These are phyloP conservation scores for Sesamia inferens DNA, from an alignment of 2,888 invertebrate genomes.

Conservation along the genomic window DNA sequence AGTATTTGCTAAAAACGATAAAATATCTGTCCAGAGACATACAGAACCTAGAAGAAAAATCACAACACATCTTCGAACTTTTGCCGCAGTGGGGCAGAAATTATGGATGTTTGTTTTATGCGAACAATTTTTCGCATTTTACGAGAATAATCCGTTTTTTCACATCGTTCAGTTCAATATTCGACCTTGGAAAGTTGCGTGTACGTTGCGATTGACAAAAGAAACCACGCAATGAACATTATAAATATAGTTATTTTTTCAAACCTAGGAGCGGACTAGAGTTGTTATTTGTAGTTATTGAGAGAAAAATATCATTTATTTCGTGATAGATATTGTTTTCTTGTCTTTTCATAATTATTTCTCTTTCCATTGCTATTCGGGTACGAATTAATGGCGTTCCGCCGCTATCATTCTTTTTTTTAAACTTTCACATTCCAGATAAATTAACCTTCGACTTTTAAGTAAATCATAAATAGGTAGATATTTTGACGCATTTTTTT, in stretches of 20 bases:
- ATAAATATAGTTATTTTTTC: conserved; percentile 5
- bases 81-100: conserved; percentile 37
- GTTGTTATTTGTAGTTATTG: neutral
- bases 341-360: neutral
- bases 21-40: neutral
- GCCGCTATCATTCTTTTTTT: neutral
- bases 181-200: conserved; percentile 58
- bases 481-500: conserved; percentile 16
- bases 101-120: conserved; percentile 42
- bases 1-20: neutral
- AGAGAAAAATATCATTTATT: neutral
- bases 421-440: neutral
- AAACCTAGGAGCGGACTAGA: neutral
- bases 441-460: neutral
- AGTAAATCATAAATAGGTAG: neutral
- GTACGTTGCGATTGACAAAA: conserved; percentile 42
- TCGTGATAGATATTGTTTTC: neutral
- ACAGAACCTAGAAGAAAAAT: conserved; percentile 14
- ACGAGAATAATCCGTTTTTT: conserved; percentile 48
- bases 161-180: conserved; percentile 55
- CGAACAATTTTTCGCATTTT: conserved; percentile 45
- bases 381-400: neutral
- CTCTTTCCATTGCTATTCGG: neutral
- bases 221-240: conserved; percentile 54
- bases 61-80: conserved; percentile 23